Base-by-base conservation (phyloP, 2,888 invertebrate genomes). In the Eupithecia subfuscata region DNA sequence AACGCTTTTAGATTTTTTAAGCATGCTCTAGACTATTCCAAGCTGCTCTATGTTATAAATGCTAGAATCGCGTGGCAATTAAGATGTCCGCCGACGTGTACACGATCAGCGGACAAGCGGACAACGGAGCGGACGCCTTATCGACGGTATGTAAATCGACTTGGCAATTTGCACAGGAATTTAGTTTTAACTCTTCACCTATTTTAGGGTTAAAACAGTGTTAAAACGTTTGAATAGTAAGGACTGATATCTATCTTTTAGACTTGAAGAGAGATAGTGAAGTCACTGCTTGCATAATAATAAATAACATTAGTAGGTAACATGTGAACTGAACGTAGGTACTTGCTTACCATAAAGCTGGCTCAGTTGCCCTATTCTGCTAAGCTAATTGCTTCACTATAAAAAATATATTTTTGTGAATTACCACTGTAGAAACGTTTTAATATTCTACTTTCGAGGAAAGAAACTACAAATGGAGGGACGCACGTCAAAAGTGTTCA, bases 61-160 rank as follows among this genome's bases (percentile, higher is more conserved):
- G 70, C 72, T 76, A 70, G 45, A 72, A 79, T 79, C 81, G 78
- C 81, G 79, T 80, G 81, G 84, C 83, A 86, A 87, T 87, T 85
- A 86, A 85, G 82, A 84, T 85, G 86, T 87, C 86, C 77, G 76
- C 70, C 78, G 84, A 81, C 82, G 78, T 71, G 37, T 70, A 75
- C 75, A 73, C 77, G 81, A 81, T 78, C 80, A 82, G 79, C 79
- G 80, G 80, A 79, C 82, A 80, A 56, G 68, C 75, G 72, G 75
- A 74, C 73, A 73, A 48, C 77, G 70, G 65, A 77, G 71, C 72
- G 72, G 77, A 75, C 70, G 75, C 64, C 75, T 75, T 77, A 77
- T 77, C 77, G 77, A 75, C 70, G 75, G 73, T 68, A 77, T 77
- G 77, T 77, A 75, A 77, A 77, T 75, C 73, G 69, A 70, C 70